Evolutionary conservation across 2,113 vertebrate species (phyloP).

Genomic region (Pelodiscus sinensis): DNA sequence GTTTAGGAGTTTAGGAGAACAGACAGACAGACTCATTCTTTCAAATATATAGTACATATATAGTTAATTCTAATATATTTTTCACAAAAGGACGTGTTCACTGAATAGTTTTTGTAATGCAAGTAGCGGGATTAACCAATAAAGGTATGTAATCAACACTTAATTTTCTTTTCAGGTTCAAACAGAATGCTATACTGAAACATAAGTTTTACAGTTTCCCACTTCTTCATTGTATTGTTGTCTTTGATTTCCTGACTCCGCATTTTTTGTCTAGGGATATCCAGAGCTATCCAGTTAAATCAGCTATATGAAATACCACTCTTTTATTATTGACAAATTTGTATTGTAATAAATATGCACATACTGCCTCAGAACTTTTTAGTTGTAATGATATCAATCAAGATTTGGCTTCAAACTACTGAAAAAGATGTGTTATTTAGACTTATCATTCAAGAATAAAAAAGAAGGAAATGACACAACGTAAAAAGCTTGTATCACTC

Average conservation of each 20-base stretch:
- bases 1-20: too few species aligned
- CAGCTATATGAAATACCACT: not conserved
- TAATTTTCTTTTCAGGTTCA: not conserved
- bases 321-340: not conserved
- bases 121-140: not conserved
- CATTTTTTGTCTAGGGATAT: not conserved
- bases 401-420: not conserved
- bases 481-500: not conserved
- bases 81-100: not conserved
- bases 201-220: not conserved
- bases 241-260: not conserved
- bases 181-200: not conserved
- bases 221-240: not conserved
- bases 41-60: too few species aligned
- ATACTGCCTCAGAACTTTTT: not conserved
- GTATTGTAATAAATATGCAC: not conserved
- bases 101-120: not conserved
- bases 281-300: not conserved
- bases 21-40: too few species aligned
- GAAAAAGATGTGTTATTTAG: not conserved
- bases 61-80: not conserved
- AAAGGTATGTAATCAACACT: not conserved
- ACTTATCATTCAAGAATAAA: not conserved
- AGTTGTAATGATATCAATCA: not conserved
- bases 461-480: not conserved